Conservation (phyloP, 2,797 vertebrate genomes). For the Gallinago nigripennis region DNA sequence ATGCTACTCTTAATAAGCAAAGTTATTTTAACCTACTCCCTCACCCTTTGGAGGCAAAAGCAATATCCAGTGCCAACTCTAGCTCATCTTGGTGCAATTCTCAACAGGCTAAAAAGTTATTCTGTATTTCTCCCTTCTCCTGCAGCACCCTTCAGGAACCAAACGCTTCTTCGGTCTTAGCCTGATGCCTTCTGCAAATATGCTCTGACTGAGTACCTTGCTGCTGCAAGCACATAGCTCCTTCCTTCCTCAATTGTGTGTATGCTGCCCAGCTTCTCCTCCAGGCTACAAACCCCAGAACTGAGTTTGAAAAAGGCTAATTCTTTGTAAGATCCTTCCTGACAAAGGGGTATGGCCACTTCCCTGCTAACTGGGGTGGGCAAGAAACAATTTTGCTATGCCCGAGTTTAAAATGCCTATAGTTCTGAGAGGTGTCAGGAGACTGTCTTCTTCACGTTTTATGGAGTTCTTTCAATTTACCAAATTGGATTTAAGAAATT, state of each 20-base stretch:
- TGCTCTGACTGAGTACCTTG: too few relatives aligned
- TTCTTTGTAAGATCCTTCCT: too few relatives aligned
- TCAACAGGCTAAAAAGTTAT: not conserved
- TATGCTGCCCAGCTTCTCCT: not conserved
- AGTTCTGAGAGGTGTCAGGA: not conserved
- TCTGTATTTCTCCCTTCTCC: not conserved
- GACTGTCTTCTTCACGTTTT: not conserved
- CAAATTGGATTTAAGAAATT: not conserved
- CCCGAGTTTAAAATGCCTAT: fast-evolving
- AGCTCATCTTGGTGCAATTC: not conserved
- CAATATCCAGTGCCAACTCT: fast-evolving
- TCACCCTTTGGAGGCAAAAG: not conserved
- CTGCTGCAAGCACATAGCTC: fast-evolving
- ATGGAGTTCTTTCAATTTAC: not conserved
- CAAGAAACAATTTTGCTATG: not conserved
- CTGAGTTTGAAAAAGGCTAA: fast-evolving
- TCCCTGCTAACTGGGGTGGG: too few relatives aligned
- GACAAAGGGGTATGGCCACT: fast-evolving
- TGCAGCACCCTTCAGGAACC: not conserved
- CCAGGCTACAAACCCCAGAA: fast-evolving
- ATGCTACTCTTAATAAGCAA: not conserved
- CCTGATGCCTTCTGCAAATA: not conserved
- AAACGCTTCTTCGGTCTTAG: not conserved
- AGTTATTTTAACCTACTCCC: not conserved
- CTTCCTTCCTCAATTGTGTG: fast-evolving